Percentiles rank a stretch among this genome's conserved stretches.
These are phyloP conservation scores for Sisyra terminalis DNA, from an alignment of 2,888 invertebrate species.

Conservation along the genomic window DNA sequence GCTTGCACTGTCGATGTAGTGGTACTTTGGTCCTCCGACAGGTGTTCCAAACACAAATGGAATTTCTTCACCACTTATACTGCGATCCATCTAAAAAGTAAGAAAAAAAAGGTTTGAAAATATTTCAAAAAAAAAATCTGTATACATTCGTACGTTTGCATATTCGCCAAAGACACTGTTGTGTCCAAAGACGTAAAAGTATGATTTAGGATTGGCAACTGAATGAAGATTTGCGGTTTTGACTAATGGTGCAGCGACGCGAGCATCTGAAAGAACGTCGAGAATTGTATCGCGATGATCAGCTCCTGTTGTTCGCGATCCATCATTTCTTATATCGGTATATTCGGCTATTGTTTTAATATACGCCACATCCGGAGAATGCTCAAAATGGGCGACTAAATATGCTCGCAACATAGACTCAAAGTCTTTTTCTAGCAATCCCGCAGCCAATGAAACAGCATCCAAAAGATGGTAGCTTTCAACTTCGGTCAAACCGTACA, in stretches of 20 bases:
- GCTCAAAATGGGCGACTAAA: constrained; percentile 60
- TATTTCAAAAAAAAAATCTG: no score
- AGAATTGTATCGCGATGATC: constrained; percentile 63
- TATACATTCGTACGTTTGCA: constrained; percentile 59
- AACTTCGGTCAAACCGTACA: constrained; percentile 71
- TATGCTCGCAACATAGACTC: constrained; percentile 62
- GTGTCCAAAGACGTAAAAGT: constrained; percentile 80
- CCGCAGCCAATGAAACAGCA: constrained; percentile 51
- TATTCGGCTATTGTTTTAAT: constrained; percentile 47
- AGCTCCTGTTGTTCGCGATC: constrained; percentile 36
- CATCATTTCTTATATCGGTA: constrained; percentile 25
- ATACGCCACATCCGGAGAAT: constrained; percentile 49
- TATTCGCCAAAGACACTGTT: constrained; percentile 64
- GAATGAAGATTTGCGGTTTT: constrained; percentile 62
- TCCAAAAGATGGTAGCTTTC: constrained; percentile 66
- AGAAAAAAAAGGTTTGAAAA: constrained; percentile 4
- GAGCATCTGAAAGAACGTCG: constrained; percentile 77
- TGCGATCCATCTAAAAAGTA: constrained; percentile 48
- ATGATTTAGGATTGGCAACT: constrained; percentile 56
- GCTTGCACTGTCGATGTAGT: constrained; percentile 56
- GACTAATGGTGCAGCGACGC: constrained; percentile 67
- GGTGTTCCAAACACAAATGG: constrained; percentile 80
- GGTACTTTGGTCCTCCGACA: constrained; percentile 43
- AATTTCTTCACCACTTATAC: constrained; percentile 72
- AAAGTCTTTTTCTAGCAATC: constrained; percentile 56